Base-by-base conservation (phyloP, 2,797 vertebrate species). In the Sebastes cheni region DNA sequence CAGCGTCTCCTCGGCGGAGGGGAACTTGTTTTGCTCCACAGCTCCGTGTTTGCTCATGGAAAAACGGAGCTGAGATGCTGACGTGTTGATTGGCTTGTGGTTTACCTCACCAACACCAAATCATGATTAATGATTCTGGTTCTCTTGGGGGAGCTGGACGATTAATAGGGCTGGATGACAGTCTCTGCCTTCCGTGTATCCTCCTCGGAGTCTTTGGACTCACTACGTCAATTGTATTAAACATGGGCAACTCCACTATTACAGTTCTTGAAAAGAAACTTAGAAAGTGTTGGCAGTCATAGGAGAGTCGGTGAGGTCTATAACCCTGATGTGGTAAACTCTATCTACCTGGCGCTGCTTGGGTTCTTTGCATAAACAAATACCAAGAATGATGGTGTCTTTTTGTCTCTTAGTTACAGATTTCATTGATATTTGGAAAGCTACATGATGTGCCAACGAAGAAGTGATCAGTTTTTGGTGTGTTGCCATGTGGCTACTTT, bases 71-170 rank as follows among this genome's bases (percentile, higher is more conserved):
- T 4, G 54, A 73, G 72, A 86, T 34, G 72, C 23, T 79, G 64
- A 70, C 60, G 75, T 67, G 80, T 72, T 82, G 83, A 89, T 80
- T 82, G 75, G 55, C 62, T 66, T 80, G 81, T 80, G 77, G 77
- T 79, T 79, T 71, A 22, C 39, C 23, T 66, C 62, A 22, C 25
- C 52, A 11, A 23, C 20, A 75, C 55, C 20, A 75, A 61, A 66
- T 39, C 2, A 73, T 80, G 81, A 86, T 82, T 12, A 11, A 32
- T 54, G 54, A 29, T 20, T 18, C 11, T 30, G 55, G 23, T 52
- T 73, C 6, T 66, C 13, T 25, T 4, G 8, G 9, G 25, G 69
- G 30, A 66, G 52, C 50, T 69, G 18, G 60, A 65, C 9, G 59
- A 61, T 29, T 52, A 54, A 73, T 5, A 4, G 36, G 4, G 6